Conservation (phyloP, 1,140 invertebrate species). For the Drosophila bipectinata region DNA sequence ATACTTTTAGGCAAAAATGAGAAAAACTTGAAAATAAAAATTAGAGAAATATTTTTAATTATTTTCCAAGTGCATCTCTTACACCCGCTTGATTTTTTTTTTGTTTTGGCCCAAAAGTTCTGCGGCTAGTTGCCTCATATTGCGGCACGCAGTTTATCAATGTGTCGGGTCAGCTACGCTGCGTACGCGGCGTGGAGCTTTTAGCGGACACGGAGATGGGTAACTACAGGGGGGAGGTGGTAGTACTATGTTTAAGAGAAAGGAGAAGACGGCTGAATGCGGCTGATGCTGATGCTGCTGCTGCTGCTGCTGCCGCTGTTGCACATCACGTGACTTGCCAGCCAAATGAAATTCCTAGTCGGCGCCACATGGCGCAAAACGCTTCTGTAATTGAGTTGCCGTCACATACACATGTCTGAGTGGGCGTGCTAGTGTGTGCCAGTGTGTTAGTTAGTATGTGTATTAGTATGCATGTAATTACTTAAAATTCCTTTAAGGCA, state of each 20-base stretch:
- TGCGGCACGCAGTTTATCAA: conserved; percentile 69
- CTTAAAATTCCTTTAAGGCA: conserved; percentile 33
- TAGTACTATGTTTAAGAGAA: too few species aligned
- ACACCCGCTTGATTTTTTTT: conserved; percentile 1
- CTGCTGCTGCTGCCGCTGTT: conserved; percentile 52
- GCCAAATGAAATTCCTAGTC: conserved; percentile 63
- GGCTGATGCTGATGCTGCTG: conserved; percentile 22
- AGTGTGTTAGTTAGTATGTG: background rate
- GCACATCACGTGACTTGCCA: conserved; percentile 71
- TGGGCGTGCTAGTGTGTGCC: background rate
- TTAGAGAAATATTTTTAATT: background rate
- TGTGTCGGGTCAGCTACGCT: conserved; percentile 51
- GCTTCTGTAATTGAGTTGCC: conserved; percentile 64
- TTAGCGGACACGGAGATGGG: background rate
- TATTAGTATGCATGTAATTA: conserved; percentile 36
- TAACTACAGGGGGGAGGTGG: background rate
- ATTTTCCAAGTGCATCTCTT: background rate
- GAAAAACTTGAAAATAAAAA: background rate
- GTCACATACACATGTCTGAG: conserved; percentile 25
- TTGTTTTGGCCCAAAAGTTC: conserved; percentile 37
- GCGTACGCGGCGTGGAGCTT: conserved; percentile 19
- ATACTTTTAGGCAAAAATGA: background rate
- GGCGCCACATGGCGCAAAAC: conserved; percentile 56
- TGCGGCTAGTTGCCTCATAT: conserved; percentile 53
- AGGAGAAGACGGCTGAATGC: conserved; percentile 4